These are phyloP conservation scores for Marisa cornuarietis DNA, from an alignment of 1,140 invertebrate species.

Conservation along the genomic window DNA sequence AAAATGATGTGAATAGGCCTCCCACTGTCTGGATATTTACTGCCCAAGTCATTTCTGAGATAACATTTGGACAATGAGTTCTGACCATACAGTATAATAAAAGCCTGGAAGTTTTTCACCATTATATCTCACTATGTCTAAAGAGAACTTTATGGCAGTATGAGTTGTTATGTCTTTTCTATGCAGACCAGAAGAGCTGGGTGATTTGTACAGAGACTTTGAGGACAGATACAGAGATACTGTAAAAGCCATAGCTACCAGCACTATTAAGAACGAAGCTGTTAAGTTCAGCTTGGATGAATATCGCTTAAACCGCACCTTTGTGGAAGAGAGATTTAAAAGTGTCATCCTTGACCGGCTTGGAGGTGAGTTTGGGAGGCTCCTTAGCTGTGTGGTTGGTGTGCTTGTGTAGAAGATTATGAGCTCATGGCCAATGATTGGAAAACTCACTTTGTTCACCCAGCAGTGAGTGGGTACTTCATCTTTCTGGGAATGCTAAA, in stretches of 20 bases:
- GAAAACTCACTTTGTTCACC: too few species aligned
- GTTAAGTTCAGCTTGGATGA: conserved; percentile 11
- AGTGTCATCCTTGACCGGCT: conserved; percentile 5
- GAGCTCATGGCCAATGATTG: too few species aligned
- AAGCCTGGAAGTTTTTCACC: neutral
- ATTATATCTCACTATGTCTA: neutral
- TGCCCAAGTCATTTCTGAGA: too few species aligned
- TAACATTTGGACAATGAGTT: neutral
- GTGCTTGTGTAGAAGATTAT: neutral
- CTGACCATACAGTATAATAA: neutral
- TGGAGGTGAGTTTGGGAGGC: conserved; percentile 7
- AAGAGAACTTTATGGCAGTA: neutral
- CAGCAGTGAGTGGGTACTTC: too few species aligned
- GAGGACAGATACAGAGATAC: conserved; percentile 13
- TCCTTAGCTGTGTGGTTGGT: neutral
- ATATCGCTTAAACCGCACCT: conserved; percentile 13
- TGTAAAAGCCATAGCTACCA: conserved; percentile 8
- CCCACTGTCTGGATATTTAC: too few species aligned
- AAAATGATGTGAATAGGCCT: too few species aligned
- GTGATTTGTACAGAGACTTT: conserved; percentile 8
- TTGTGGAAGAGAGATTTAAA: conserved; percentile 11
- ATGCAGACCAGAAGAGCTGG: conserved; percentile 18
- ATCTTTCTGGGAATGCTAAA: too few species aligned
- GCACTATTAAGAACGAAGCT: conserved; percentile 21
- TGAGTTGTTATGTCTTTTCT: neutral